Conservation (phyloP, 2,797 vertebrate species). For the Pyrrhura leucotis region DNA sequence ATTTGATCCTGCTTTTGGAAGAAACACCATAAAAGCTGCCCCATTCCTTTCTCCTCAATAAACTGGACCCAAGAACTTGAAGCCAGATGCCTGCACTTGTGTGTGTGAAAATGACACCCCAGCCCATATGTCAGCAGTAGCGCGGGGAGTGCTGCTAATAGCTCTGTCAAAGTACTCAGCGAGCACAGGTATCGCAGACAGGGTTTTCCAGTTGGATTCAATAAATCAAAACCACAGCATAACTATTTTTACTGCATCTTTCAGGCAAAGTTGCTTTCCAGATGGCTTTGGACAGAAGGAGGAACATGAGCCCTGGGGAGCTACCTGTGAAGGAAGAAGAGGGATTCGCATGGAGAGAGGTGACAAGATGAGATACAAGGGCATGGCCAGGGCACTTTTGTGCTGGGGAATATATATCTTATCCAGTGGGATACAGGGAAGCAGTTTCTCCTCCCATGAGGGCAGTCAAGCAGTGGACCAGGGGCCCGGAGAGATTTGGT, state of each 20-base stretch:
- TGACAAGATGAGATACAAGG: not conserved
- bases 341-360: not conserved
- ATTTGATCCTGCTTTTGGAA: not conserved
- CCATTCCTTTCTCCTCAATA: not conserved
- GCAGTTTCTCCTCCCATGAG: not conserved
- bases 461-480: not conserved
- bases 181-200: not conserved
- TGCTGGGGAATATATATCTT: not conserved
- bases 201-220: not conserved
- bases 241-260: not conserved
- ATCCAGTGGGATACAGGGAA: not conserved
- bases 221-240: constrained; percentile 27
- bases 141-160: not conserved
- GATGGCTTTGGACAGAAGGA: not conserved
- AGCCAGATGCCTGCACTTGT: not conserved
- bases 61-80: not conserved
- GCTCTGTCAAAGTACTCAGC: not conserved
- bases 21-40: not conserved
- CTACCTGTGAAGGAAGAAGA: not conserved
- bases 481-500: not conserved
- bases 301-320: not conserved
- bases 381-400: not conserved
- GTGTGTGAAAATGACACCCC: not conserved
- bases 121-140: not conserved
- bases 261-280: constrained; percentile 5